phyloP scores from a whole-genome alignment of 1,140 invertebrate species.

The Heliconius hewitsoni region DNA sequence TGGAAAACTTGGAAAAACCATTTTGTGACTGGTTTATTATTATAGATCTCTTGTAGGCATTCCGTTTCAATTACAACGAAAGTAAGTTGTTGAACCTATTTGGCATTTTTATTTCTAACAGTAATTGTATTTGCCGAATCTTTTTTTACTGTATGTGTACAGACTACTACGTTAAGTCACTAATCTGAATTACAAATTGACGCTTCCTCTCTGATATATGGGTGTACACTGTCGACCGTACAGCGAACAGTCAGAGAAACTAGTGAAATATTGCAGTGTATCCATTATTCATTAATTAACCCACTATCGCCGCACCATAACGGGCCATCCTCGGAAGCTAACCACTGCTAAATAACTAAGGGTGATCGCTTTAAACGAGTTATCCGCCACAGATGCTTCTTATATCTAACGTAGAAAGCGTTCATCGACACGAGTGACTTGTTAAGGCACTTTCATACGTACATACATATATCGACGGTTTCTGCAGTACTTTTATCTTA shows the following conservation, averaged over 20 bases:
- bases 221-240: slow-evolving; percentile 29
- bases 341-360: slow-evolving; percentile 44
- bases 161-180: background rate
- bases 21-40: slow-evolving; percentile 47
- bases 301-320: slow-evolving; percentile 63
- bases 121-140: background rate
- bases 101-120: slow-evolving; percentile 30
- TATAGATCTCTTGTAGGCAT: slow-evolving; percentile 41
- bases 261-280: slow-evolving; percentile 66
- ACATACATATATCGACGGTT: background rate
- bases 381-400: slow-evolving; percentile 29
- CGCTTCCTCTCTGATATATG: slow-evolving; percentile 47
- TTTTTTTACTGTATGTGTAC: background rate
- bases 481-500: background rate
- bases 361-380: slow-evolving; percentile 43
- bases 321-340: slow-evolving; percentile 59
- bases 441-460: slow-evolving; percentile 1
- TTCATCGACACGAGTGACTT: slow-evolving; percentile 27
- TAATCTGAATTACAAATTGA: slow-evolving; percentile 46
- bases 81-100: slow-evolving; percentile 53
- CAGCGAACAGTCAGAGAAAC: slow-evolving; percentile 53
- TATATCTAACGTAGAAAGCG: slow-evolving; percentile 22
- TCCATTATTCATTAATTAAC: slow-evolving; percentile 75
- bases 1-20: slow-evolving; percentile 58
- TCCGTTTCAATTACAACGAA: slow-evolving; percentile 50